These are phyloP conservation scores for Calcarius ornatus DNA, from an alignment of 2,113 vertebrate genomes.

Conservation along the genomic window DNA sequence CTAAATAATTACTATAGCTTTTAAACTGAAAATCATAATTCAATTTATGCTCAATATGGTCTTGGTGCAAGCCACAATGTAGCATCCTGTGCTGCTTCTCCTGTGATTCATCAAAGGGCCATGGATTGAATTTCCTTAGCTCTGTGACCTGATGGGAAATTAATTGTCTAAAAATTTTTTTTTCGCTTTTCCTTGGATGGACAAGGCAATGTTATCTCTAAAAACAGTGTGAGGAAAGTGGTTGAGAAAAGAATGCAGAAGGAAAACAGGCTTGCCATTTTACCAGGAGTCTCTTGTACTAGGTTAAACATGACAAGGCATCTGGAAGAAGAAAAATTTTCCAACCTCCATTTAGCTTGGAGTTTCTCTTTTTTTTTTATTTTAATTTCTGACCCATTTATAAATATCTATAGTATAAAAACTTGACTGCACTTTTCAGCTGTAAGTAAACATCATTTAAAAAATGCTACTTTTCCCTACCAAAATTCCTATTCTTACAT, in stretches of 20 bases:
- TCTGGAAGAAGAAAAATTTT: neutral
- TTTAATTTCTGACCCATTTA: neutral
- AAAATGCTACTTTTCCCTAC: neutral
- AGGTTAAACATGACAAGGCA: neutral
- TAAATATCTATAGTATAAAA: neutral
- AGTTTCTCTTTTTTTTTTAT: neutral
- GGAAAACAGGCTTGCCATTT: neutral
- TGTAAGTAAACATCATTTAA: neutral
- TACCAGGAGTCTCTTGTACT: neutral
- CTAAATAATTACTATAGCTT: neutral
- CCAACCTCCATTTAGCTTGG: neutral
- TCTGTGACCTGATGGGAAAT: neutral
- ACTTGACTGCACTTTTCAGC: neutral
- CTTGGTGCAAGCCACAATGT: neutral
- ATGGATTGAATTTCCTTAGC: neutral
- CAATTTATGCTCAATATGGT: neutral
- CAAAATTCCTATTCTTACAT: neutral
- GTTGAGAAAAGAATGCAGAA: neutral
- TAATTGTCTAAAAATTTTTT: neutral
- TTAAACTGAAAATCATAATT: neutral
- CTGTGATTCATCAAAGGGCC: neutral
- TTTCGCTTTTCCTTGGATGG: neutral
- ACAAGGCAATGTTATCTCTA: neutral
- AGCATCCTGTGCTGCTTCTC: neutral
- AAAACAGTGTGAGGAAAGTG: neutral